Conservation (phyloP, 2,113 vertebrate genomes). For the Oryzias celebensis region DNA sequence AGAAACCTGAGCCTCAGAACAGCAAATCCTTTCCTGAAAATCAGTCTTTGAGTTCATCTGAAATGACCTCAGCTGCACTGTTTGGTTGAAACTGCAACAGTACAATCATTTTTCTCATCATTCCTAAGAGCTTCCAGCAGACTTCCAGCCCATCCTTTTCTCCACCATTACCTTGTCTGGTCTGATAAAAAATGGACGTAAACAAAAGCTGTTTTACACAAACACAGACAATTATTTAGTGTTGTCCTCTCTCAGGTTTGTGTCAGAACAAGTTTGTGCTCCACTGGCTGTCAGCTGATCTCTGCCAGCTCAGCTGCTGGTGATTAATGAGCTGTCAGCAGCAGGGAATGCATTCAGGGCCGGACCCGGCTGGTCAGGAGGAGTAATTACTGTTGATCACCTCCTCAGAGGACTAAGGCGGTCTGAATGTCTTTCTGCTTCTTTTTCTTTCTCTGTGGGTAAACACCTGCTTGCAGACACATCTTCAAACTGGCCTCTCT, state of each 20-base stretch:
- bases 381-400: slow-evolving; percentile 66
- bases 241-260: slow-evolving; percentile 49
- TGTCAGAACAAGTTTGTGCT: slow-evolving; percentile 54
- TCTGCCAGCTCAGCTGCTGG: slow-evolving; percentile 34
- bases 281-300: slow-evolving; percentile 24
- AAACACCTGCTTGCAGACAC: not conserved
- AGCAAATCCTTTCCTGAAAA: not conserved
- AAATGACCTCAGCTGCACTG: not conserved
- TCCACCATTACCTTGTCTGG: not conserved
- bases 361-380: slow-evolving; percentile 43
- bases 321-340: slow-evolving; percentile 72
- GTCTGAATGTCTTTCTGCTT: slow-evolving; percentile 17
- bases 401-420: slow-evolving; percentile 36
- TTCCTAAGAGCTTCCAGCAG: not conserved
- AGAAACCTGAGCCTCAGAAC: not conserved
- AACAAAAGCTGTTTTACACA: slow-evolving; percentile 13
- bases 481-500: not conserved
- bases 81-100: slow-evolving; percentile 6
- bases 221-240: slow-evolving; percentile 1
- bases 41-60: not conserved
- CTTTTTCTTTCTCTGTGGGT: not conserved
- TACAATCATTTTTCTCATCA: not conserved
- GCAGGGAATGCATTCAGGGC: slow-evolving; percentile 40
- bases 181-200: slow-evolving; percentile 2
- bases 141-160: not conserved